Evolutionary conservation across 2,888 invertebrate genomes (phyloP).

Genomic region (Baccha elongata): DNA sequence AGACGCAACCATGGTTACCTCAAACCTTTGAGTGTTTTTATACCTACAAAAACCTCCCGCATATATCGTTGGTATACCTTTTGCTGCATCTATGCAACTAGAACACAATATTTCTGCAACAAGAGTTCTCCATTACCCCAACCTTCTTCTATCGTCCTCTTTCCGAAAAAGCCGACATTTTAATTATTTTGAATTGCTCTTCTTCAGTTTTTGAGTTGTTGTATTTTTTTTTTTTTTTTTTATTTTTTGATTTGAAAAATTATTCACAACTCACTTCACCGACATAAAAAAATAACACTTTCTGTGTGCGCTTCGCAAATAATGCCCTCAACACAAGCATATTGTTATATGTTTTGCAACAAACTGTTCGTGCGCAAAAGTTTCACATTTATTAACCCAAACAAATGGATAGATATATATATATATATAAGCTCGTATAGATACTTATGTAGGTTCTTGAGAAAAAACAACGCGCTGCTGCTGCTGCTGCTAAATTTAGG

Average conservation of each 20-base stretch:
- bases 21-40: constrained; percentile 61
- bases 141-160: neutral
- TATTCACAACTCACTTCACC: constrained; percentile 46
- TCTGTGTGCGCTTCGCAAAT: constrained; percentile 27
- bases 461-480: neutral
- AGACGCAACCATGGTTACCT: constrained; percentile 65
- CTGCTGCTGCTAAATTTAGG: neutral
- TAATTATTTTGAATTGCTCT: constrained; percentile 70
- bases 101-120: constrained; percentile 30
- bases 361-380: constrained; percentile 48
- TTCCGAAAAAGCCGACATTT: constrained; percentile 55
- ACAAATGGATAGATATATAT: constrained; percentile 37
- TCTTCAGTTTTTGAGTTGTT: constrained; percentile 43
- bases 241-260: constrained; percentile 6
- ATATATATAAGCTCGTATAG: neutral
- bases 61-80: neutral
- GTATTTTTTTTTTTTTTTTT: neutral
- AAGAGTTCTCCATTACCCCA: neutral
- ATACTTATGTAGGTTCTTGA: constrained; percentile 5
- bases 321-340: constrained; percentile 45
- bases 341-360: constrained; percentile 44
- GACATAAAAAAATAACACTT: constrained; percentile 28
- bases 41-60: constrained; percentile 15
- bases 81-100: constrained; percentile 13
- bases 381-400: constrained; percentile 68